phyloP scores from a whole-genome alignment of 2,797 vertebrate genomes.

The Euphonia xanthogaster region DNA sequence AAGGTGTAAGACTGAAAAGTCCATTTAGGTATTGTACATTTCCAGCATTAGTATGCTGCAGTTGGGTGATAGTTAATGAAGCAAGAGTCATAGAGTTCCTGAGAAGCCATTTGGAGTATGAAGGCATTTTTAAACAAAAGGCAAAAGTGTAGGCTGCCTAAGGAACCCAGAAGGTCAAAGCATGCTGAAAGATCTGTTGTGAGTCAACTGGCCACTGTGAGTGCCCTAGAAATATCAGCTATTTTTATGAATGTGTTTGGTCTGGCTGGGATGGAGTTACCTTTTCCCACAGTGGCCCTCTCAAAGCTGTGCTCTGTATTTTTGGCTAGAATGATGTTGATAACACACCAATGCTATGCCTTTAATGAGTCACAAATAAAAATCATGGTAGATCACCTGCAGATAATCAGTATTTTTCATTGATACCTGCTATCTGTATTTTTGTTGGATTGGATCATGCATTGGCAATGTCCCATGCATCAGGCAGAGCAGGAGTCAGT shows the following conservation, averaged over 20 bases:
- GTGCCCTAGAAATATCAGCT: neutral
- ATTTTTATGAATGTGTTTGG: neutral
- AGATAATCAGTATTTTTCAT: neutral
- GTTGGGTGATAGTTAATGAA: neutral
- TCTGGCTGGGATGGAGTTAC: neutral
- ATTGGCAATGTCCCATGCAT: neutral
- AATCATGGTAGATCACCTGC: fast-evolving
- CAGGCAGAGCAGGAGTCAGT: neutral
- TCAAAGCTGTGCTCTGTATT: neutral
- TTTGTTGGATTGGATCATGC: neutral
- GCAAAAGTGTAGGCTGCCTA: neutral
- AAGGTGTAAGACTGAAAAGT: neutral
- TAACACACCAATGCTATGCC: neutral
- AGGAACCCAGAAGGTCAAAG: neutral
- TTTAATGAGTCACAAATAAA: neutral
- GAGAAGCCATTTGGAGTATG: neutral
- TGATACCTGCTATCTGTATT: neutral
- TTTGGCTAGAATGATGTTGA: neutral
- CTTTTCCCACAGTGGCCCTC: neutral
- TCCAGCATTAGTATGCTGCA: neutral
- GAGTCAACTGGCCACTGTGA: neutral
- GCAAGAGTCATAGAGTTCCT: neutral
- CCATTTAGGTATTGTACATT: neutral
- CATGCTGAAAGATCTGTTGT: neutral
- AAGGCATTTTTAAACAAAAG: neutral